Percentiles rank a stretch among this genome's conserved stretches.
phyloP scores from a whole-genome alignment of 1,140 invertebrate genomes.

The Pentalonia nigronervosa region DNA sequence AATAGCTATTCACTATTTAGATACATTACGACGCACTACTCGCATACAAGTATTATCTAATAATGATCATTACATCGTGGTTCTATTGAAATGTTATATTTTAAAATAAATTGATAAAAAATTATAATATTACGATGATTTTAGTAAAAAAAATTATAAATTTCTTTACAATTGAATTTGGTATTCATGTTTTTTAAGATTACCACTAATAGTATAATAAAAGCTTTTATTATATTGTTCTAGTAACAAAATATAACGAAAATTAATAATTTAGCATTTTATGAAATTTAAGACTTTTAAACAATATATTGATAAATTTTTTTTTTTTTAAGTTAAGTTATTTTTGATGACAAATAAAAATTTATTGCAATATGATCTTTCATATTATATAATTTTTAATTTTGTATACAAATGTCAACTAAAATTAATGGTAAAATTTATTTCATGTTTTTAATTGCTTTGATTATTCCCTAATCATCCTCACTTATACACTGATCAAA shows the following conservation, averaged over 20 bases:
- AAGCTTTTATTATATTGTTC: too few relatives aligned
- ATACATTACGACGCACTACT: neutral
- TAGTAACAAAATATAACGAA: neutral
- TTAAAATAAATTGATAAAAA: too few relatives aligned
- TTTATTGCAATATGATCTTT: neutral
- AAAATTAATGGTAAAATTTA: neutral
- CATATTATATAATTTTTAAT: too few relatives aligned
- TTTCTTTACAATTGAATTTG: too few relatives aligned
- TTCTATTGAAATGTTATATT: neutral
- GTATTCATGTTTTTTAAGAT: too few relatives aligned
- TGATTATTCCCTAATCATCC: neutral
- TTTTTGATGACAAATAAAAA: neutral
- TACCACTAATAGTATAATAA: too few relatives aligned
- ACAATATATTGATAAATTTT: neutral
- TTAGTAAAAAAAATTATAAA: too few relatives aligned
- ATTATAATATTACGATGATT: too few relatives aligned
- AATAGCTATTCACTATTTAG: neutral
- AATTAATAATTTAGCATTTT: neutral
- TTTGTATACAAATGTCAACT: too few relatives aligned
- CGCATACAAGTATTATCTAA: neutral
- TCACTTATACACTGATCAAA: neutral
- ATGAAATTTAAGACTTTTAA: neutral
- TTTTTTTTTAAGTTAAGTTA: neutral
- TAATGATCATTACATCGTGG: neutral
- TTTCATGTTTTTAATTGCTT: neutral